Evolutionary conservation across 2,113 vertebrate genomes (phyloP).

Genomic region (Macroglossus sobrinus): DNA sequence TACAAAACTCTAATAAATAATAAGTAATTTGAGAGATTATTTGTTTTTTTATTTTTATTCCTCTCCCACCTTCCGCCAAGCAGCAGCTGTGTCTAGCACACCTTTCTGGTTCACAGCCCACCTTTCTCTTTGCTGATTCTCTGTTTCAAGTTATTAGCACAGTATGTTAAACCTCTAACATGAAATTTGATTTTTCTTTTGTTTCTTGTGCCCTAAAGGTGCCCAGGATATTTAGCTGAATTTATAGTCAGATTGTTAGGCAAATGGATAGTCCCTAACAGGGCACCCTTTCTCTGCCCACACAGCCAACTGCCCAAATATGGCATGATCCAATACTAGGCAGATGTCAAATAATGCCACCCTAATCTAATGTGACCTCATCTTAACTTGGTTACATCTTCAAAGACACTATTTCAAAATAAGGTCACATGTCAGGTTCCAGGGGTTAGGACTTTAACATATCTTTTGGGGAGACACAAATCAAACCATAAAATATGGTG

Average conservation of each 20-base stretch:
- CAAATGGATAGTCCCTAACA: not conserved
- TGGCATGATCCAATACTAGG: not conserved
- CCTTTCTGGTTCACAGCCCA: not conserved
- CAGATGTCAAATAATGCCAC: not conserved
- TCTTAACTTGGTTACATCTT: not conserved
- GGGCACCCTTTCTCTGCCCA: not conserved
- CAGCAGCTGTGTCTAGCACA: not conserved
- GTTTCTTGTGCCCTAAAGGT: not conserved
- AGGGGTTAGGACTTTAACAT: not conserved
- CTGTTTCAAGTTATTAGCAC: constrained; percentile 24
- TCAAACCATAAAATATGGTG: not conserved
- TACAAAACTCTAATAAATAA: not conserved
- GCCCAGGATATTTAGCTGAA: not conserved
- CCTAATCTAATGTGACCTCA: not conserved
- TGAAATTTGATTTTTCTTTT: constrained; percentile 52
- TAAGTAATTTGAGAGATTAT: not conserved
- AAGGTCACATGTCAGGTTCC: not conserved
- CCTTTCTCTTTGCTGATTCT: not conserved
- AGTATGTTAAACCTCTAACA: constrained; percentile 1
- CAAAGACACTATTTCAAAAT: constrained; percentile 17
- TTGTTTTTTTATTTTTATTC: not conserved
- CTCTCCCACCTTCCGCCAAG: not conserved
- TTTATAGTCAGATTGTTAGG: not conserved
- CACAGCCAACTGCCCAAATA: not conserved
- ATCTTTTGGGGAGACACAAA: not conserved